Conservation (phyloP, 2,113 vertebrate genomes). For the Rhipidura dahli region DNA sequence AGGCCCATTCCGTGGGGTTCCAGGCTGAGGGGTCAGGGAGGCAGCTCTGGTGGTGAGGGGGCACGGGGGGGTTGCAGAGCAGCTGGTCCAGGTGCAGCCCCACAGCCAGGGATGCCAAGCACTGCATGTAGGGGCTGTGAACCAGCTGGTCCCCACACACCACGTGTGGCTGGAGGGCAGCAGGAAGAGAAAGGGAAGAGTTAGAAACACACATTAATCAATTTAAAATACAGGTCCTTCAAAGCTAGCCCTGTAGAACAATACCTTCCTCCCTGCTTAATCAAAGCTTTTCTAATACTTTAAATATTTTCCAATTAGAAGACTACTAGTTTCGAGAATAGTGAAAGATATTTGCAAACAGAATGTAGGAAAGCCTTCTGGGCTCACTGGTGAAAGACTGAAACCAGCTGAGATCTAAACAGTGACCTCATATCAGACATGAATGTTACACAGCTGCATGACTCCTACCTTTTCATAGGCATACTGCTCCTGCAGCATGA, state of each 20-base stretch:
- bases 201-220: neutral
- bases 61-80: constrained; percentile 83
- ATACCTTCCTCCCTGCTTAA: neutral
- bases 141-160: constrained; percentile 96
- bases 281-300: neutral
- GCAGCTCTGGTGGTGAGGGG: constrained; percentile 82
- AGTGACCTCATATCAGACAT: accelerated
- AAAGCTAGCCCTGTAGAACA: neutral
- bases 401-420: neutral
- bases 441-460: accelerated
- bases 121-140: constrained; percentile 98
- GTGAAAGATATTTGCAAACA: neutral
- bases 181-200: neutral
- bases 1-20: constrained; percentile 92
- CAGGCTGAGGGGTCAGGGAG: constrained; percentile 81
- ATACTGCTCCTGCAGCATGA: constrained; percentile 98
- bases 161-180: constrained; percentile 84
- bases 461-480: constrained; percentile 89
- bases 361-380: neutral
- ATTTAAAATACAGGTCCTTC: neutral
- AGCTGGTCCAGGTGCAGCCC: constrained; percentile 92
- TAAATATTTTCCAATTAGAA: neutral
- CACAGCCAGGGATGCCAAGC: constrained; percentile 90
- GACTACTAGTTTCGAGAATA: neutral
- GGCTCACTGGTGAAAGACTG: neutral